Conservation (phyloP, 1,140 invertebrate species). For the Ridgeia piscesae region DNA sequence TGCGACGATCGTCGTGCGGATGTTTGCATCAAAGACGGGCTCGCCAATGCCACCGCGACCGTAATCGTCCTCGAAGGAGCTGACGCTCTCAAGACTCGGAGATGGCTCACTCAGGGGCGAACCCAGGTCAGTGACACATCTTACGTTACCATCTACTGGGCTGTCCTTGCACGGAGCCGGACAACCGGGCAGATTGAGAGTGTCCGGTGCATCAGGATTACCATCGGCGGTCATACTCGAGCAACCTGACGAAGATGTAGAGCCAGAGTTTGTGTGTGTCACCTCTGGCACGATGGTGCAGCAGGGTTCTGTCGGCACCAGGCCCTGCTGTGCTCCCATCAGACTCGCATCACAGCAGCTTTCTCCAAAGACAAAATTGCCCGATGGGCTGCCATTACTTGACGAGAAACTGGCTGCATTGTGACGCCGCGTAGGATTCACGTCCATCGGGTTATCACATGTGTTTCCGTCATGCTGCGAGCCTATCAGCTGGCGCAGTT, state of each 20-base stretch:
- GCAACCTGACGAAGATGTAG: conserved; percentile 21
- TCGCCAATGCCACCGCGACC: conserved; percentile 3
- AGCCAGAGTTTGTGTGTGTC: conserved; percentile 17
- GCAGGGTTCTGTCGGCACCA: background rate
- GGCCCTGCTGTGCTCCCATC: background rate
- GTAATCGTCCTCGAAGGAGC: conserved; percentile 9
- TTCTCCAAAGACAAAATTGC: background rate
- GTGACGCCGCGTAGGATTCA: background rate
- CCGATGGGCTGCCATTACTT: background rate
- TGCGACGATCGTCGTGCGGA: conserved; percentile 21
- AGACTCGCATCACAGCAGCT: background rate
- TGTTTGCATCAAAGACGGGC: conserved; percentile 23
- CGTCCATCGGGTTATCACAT: background rate
- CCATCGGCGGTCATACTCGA: conserved; percentile 2
- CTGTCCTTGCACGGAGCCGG: background rate
- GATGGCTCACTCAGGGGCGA: conserved; percentile 9
- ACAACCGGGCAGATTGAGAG: background rate
- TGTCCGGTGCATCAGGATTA: background rate
- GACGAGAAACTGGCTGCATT: background rate
- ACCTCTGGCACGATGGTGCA: conserved; percentile 14
- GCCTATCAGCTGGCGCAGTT: conserved; percentile 20
- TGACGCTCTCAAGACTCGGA: background rate
- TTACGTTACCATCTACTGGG: background rate
- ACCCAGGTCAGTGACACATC: background rate
- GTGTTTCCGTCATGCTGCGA: background rate